Conservation (phyloP, 2,113 vertebrate species). For the cat (Felis catus) region DNA sequence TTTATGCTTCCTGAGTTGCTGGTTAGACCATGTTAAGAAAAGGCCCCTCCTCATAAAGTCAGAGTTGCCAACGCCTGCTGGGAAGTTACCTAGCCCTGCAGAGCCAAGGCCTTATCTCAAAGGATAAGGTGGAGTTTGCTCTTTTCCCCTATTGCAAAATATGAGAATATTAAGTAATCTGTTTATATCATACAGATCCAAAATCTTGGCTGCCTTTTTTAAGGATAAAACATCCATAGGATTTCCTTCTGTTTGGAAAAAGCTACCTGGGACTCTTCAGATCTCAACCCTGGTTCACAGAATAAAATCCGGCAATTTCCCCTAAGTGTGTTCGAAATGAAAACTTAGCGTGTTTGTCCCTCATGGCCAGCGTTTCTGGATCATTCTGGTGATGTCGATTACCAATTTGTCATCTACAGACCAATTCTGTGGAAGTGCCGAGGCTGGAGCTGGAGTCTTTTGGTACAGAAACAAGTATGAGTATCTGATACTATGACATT, state of each 20-base stretch:
- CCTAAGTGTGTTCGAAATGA: background rate
- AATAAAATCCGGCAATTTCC: background rate
- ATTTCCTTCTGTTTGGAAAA: constrained; percentile 31
- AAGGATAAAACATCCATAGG: constrained; percentile 68
- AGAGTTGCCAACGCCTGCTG: constrained; percentile 45
- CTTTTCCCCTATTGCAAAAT: constrained; percentile 85
- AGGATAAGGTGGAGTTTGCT: constrained; percentile 87
- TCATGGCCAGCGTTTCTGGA: background rate
- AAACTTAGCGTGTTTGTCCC: fast-evolving
- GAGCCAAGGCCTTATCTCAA: constrained; percentile 86
- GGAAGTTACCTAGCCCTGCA: constrained; percentile 72
- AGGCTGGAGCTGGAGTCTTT: background rate
- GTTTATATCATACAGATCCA: constrained; percentile 81
- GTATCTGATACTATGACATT: background rate
- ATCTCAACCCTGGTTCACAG: background rate
- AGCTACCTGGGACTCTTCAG: constrained; percentile 45
- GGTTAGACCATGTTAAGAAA: constrained; percentile 30
- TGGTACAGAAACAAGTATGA: background rate
- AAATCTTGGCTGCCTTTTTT: constrained; percentile 67
- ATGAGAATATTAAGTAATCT: constrained; percentile 83
- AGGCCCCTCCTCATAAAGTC: constrained; percentile 31
- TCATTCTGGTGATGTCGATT: fast-evolving
- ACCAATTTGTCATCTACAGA: background rate
- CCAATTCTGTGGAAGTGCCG: background rate
- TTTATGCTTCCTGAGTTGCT: constrained; percentile 46